Base-by-base conservation (phyloP, 2,113 vertebrate species). In the Callipepla californica region DNA sequence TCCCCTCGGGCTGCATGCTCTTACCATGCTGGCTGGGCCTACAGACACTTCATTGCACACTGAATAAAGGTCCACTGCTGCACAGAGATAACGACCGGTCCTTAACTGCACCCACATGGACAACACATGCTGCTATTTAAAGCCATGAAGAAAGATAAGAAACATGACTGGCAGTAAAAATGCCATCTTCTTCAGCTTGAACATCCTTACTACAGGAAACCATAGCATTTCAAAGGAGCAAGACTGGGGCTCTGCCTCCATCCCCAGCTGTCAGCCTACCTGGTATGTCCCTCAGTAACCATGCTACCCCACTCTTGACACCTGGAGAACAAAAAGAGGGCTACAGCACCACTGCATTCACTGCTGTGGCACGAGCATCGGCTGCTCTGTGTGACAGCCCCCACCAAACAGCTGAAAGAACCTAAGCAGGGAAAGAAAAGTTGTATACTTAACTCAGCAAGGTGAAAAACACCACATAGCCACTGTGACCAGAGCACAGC, bases 331-430 rank as follows among this genome's bases (percentile, higher is more conserved):
- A 40, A 9, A 16, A 57, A 45, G 32, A 67, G 32, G 58, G 68
- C 45, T n/a, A 50, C 67, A 51, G 28, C 38, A 59, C 59, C 44
- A 12, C 26, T 30, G 30, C 79, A 11, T 1, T 4, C 21, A n/a
- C 9, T 36, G n/a, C 21, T 36, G 21, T 9, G 36, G 25, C 50
- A 42, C 0, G 2, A 80, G 28, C 26, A 45, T 1, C 0, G 0
- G 26, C 19, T 61, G 80, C 47, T n/a, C 13, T 5, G 34, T 0
- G 0, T 8, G 20, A 45, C 48, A 13, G n/a, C 17, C 18, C 14
- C 47, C 36, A 42, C 6, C n/a, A 21, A 7, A 40, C 22, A 51
- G 59, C 66, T 32, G 38, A 34, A 67, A 44, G 40, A 81, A 67
- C 20, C 40, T 38, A 25, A 55, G 34, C n/a, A 16, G 3, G 13